These are phyloP conservation scores for Zaprionus gabonicus DNA, from an alignment of 1,140 invertebrate species.

Conservation along the genomic window DNA sequence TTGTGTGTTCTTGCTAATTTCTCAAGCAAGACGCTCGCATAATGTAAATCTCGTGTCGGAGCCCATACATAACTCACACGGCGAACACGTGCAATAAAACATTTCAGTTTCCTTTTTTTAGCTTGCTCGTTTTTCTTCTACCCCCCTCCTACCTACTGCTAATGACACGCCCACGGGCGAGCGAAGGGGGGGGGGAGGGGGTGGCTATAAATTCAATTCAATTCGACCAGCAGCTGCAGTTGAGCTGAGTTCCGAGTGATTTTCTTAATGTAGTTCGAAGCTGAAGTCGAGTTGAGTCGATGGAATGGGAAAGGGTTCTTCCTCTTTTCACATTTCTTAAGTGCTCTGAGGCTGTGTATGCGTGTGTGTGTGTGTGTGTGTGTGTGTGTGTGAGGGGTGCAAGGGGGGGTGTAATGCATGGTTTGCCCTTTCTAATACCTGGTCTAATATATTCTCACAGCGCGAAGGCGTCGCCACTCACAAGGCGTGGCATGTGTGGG, in stretches of 20 bases:
- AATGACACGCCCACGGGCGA: constrained; percentile 56
- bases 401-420: constrained; percentile 23
- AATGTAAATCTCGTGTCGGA: constrained; percentile 72
- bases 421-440: constrained; percentile 36
- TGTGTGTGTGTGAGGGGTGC: not conserved
- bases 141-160: constrained; percentile 28
- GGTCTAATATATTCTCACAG: constrained; percentile 75
- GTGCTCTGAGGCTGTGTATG: constrained; percentile 42
- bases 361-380: constrained; percentile 12
- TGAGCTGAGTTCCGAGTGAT: constrained; percentile 74
- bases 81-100: constrained; percentile 69
- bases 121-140: constrained; percentile 22
- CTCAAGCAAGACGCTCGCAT: constrained; percentile 44
- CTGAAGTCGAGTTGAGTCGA: constrained; percentile 24
- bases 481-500: not conserved
- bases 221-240: constrained; percentile 77
- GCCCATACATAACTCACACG: constrained; percentile 58
- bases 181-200: not conserved
- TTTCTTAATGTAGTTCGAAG: constrained; percentile 80
- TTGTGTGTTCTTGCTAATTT: constrained; percentile 43
- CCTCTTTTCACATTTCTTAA: constrained; percentile 50
- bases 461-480: constrained; percentile 44
- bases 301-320: constrained; percentile 35
- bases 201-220: constrained; percentile 72
- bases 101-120: constrained; percentile 48